Base-by-base conservation (phyloP, 2,888 invertebrate species). In the Cephus spinipes region DNA sequence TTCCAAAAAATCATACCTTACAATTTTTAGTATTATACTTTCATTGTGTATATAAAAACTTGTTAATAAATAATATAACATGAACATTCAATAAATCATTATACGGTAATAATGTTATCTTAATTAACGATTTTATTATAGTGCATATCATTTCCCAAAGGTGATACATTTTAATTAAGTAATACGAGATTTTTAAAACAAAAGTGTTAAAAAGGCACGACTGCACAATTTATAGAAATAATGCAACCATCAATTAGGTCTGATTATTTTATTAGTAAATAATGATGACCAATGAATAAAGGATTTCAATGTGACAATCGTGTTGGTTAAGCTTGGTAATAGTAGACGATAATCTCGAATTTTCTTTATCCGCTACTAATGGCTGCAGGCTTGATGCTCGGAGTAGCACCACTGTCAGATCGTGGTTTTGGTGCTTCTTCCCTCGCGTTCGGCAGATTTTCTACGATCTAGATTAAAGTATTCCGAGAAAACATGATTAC, bases 371-470 rank as follows among this genome's bases (percentile, higher is more conserved):
- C 77, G 77, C 80, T 84, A 80, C 81, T 83, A 35, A 86, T 79
- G 79, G 88, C 87, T 74, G 84, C 35, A 34, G 87, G 83, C 81
- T 80, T 83, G 71, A 83, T 80, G n/a, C 85, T 77, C 75, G 87
- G 86, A 23, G 55, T 55, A 69, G 83, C 81, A 36, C 85, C 84
- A 80, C 82, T 85, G 80, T 84, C 85, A 36, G 88, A 87, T 83
- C 85, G 83, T 71, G 88, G 83, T 79, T 80, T 86, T 68, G 84
- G 69, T 12, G 86, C 81, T 79, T 87, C 87, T 79, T 89, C 89
- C 79, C 81, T 87, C 32, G 84, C 84, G 33, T 82, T 76, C n/a
- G 85, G 83, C 73, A 87, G 76, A 76, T 74, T 80, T 79, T 87
- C 87, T 78, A 89, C 84, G 69, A 88, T 80, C 90, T 90, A 79